Evolutionary conservation across 2,888 invertebrate genomes (phyloP).

Genomic region (Parnassius apollo): DNA sequence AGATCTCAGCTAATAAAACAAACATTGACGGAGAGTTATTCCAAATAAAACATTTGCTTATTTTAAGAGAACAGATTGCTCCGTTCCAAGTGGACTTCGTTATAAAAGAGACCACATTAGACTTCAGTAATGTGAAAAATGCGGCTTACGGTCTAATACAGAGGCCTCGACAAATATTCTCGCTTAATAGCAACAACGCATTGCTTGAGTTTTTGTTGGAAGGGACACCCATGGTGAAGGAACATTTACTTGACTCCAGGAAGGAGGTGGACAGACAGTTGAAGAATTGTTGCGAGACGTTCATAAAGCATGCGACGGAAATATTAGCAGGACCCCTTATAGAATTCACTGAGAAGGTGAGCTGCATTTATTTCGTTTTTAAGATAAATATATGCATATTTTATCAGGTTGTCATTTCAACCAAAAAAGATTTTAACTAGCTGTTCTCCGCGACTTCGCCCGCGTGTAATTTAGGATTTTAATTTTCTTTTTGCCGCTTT

Average conservation of each 20-base stretch:
- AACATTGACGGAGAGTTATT: slow-evolving; percentile 97
- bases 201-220: slow-evolving; percentile 94
- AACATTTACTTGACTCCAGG: slow-evolving; percentile 95
- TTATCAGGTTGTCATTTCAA: no score
- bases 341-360: slow-evolving; percentile 87
- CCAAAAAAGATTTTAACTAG: no score
- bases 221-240: slow-evolving; percentile 96
- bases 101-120: slow-evolving; percentile 94
- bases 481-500: no score
- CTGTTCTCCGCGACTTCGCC: no score
- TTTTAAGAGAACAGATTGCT: slow-evolving; percentile 97
- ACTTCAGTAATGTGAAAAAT: slow-evolving; percentile 95
- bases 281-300: slow-evolving; percentile 93
- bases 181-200: slow-evolving; percentile 93
- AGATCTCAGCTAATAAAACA: slow-evolving; percentile 88
- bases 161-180: slow-evolving; percentile 92
- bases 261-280: slow-evolving; percentile 97
- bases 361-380: slow-evolving; percentile 6
- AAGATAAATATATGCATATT: no score
- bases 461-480: no score
- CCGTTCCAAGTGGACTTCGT: slow-evolving; percentile 98
- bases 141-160: slow-evolving; percentile 89
- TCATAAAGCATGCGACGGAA: slow-evolving; percentile 90
- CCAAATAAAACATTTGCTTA: slow-evolving; percentile 97
- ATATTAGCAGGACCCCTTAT: slow-evolving; percentile 88